Evolutionary conservation across 2,113 vertebrate genomes (phyloP), one percentile per base, ranked within the genome.

Genomic region (Trematocara macrostoma): DNA sequence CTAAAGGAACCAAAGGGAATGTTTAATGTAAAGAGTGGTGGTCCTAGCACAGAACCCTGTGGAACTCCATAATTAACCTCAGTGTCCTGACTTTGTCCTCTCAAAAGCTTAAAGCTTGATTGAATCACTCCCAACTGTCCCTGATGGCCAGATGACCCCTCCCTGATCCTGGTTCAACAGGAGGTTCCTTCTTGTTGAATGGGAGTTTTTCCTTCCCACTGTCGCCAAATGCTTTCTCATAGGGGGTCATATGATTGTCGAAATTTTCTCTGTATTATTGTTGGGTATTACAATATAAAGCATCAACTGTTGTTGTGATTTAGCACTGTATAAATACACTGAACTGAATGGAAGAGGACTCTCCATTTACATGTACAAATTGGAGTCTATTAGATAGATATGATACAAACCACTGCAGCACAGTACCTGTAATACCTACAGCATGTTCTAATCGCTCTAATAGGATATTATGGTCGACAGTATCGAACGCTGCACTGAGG

Each of bases 381-480:
- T 55, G 20, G 10, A 55, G 52, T 55, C 20, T 55, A 1, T 55
- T 55, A 23, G n/a, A 53, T 11, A 53, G 52, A 53, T 23, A 23
- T 23, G 52, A 53, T 53, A 11, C 52, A 53, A 53, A 53, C 52
- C 52, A 53, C 52, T 53, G n/a, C 52, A 53, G 52, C 0, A 0
- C 51, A 53, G 0, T 3, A 20, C 51, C 51, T 53, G n/a, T 20
- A 11, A 53, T 1, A 53, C n/a, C n/a, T 53, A 2, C 51, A 53
- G n/a, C n/a, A 11, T 11, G n/a, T 20, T 52, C 51, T 52, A 52
- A 52, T 20, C 9, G 5, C 51, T n/a, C n/a, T n/a, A n/a, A n/a
- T n/a, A n/a, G n/a, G n/a, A n/a, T n/a, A n/a, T n/a, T n/a, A n/a
- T n/a, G n/a, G n/a, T n/a, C n/a, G n/a, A n/a, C n/a, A n/a, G n/a